Percentiles rank a stretch among this genome's conserved stretches.
These are phyloP conservation scores for Sitodiplosis mosellana DNA, from an alignment of 1,140 invertebrate species.

Conservation along the genomic window DNA sequence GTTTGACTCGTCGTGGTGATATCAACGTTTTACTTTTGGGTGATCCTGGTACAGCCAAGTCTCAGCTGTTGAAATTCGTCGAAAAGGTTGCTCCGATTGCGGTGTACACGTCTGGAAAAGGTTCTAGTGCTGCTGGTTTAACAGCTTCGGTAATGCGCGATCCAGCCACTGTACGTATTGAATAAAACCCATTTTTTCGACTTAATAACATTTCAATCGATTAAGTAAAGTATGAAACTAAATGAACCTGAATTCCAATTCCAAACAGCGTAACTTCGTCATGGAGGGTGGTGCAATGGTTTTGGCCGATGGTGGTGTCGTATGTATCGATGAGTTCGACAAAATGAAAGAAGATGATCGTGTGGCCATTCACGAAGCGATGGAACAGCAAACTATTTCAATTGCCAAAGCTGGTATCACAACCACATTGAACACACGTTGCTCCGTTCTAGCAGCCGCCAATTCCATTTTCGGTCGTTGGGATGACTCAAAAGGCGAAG, in stretches of 20 bases:
- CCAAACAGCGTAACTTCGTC: slow-evolving; percentile 77
- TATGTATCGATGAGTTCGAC: slow-evolving; percentile 99
- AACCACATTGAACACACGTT: slow-evolving; percentile 94
- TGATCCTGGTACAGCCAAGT: slow-evolving; percentile 98
- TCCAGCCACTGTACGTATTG: slow-evolving; percentile 56
- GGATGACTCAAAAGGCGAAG: slow-evolving; percentile 96
- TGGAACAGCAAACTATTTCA: slow-evolving; percentile 99
- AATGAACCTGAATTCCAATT: slow-evolving; percentile 6
- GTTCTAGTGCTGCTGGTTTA: slow-evolving; percentile 94
- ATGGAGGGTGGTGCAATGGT: slow-evolving; percentile 99
- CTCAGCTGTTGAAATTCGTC: slow-evolving; percentile 94
- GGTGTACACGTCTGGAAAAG: slow-evolving; percentile 97
- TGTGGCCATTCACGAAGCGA: slow-evolving; percentile 98
- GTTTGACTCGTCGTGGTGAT: slow-evolving; percentile 84
- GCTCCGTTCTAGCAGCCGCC: slow-evolving; percentile 94
- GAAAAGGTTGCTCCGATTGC: slow-evolving; percentile 90
- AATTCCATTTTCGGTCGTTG: slow-evolving; percentile 97
- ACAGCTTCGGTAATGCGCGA: slow-evolving; percentile 95
- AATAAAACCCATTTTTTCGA: neutral
- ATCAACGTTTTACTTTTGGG: slow-evolving; percentile 92
- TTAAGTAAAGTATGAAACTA: no score
- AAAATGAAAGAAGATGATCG: slow-evolving; percentile 99
- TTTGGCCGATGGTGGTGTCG: slow-evolving; percentile 94
- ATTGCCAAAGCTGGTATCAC: slow-evolving; percentile 99
- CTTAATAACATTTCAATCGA: neutral